Conservation (phyloP, 2,113 vertebrate genomes). For the Garra rufa region DNA sequence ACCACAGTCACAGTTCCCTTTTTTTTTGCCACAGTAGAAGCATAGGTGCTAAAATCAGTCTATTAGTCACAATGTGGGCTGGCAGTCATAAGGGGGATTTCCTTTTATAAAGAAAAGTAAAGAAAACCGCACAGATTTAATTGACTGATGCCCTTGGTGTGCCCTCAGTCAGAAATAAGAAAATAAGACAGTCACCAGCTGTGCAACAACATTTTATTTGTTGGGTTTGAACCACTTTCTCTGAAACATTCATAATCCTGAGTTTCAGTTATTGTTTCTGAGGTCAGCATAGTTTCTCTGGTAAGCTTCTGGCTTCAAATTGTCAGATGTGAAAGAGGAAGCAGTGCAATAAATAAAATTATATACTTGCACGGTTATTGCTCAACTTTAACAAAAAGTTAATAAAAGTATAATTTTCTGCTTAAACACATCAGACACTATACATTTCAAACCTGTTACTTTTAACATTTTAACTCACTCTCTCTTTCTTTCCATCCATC, state of each 20-base stretch:
- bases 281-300: neutral
- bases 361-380: neutral
- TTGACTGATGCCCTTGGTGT: neutral
- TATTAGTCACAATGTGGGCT: neutral
- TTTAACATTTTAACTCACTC: neutral
- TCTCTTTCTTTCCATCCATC: neutral
- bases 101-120: neutral
- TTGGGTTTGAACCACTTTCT: neutral
- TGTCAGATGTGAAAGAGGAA: conserved; percentile 13
- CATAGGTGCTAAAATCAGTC: neutral
- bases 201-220: neutral
- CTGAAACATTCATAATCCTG: neutral
- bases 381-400: too few relatives aligned
- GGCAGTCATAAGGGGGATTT: neutral
- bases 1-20: neutral
- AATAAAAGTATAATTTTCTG: neutral
- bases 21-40: neutral
- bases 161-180: neutral
- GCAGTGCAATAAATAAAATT: neutral
- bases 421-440: neutral
- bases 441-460: neutral
- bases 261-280: conserved; percentile 6
- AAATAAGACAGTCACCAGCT: neutral
- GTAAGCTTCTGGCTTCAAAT: neutral
- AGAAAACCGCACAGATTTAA: neutral